phyloP scores from a whole-genome alignment of 1,140 invertebrate genomes.

The Hycleus phaleratus region DNA sequence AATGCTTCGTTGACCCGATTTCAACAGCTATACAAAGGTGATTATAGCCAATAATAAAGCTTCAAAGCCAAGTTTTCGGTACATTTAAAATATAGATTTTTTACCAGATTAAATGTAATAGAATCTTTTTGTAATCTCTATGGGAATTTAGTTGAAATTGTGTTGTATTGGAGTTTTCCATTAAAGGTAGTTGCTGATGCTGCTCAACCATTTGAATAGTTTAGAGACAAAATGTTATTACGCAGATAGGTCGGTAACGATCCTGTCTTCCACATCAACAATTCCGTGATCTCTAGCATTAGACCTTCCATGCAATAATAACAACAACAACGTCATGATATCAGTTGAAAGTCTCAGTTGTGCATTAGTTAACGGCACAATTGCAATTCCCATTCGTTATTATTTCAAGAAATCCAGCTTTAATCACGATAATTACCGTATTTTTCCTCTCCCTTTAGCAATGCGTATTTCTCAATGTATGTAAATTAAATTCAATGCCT shows the following conservation, averaged over 20 bases:
- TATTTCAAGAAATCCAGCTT: conserved; percentile 11
- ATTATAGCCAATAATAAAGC: no score
- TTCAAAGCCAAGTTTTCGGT: no score
- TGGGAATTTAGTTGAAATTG: no score
- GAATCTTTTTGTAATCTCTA: no score
- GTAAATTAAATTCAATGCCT: conserved; percentile 12
- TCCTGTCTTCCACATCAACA: conserved; percentile 11
- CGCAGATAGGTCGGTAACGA: conserved; percentile 9
- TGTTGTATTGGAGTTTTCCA: conserved; percentile 12
- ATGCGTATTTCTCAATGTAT: neutral
- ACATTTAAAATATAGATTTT: no score
- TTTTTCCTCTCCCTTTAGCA: no score
- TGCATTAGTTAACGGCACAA: conserved; percentile 1
- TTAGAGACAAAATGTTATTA: conserved; percentile 19
- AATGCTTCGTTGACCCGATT: no score
- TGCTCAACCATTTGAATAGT: conserved; percentile 19
- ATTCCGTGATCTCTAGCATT: conserved; percentile 14
- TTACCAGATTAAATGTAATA: no score
- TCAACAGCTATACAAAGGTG: no score
- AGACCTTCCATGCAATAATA: conserved; percentile 3
- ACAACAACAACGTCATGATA: neutral
- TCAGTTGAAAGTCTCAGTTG: conserved; percentile 10
- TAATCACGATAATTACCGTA: no score
- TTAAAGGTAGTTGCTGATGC: conserved; percentile 16
- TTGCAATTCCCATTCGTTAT: conserved; percentile 15